A percentile compares a stretch with the other conserved stretches of the same genome.
These are phyloP conservation scores for Peromyscus californicus DNA, from an alignment of 2,113 vertebrate species.

Conservation along the genomic window DNA sequence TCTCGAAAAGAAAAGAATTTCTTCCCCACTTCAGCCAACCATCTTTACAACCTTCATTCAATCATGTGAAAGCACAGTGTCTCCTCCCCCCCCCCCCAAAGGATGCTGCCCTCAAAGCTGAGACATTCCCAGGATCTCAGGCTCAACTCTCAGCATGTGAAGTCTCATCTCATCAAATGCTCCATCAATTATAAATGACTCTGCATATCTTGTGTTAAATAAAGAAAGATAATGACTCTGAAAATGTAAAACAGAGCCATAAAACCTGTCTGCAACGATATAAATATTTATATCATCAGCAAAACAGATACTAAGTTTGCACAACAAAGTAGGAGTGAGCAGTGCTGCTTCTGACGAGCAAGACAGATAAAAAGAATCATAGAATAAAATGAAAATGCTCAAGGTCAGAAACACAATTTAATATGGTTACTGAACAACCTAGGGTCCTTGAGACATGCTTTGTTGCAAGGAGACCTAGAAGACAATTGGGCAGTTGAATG, in stretches of 20 bases:
- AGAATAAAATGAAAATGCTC: not conserved
- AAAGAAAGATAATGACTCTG: constrained; percentile 68
- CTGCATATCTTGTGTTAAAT: constrained; percentile 76
- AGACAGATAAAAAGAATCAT: constrained; percentile 33
- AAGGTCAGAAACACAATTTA: constrained; percentile 42
- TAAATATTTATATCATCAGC: constrained; percentile 48
- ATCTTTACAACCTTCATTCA: constrained; percentile 66
- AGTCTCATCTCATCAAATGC: constrained; percentile 69
- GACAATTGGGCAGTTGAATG: constrained; percentile 54
- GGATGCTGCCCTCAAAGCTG: constrained; percentile 63
- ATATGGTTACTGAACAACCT: not conserved
- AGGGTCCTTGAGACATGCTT: not conserved
- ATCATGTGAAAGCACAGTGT: not conserved
- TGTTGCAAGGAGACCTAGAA: not conserved
- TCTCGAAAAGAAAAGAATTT: not conserved
- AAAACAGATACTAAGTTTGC: constrained; percentile 5
- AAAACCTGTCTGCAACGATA: constrained; percentile 42
- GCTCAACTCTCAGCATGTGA: constrained; percentile 70
- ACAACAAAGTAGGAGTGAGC: constrained; percentile 46
- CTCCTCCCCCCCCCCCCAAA: constrained; percentile 44
- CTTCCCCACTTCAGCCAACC: not conserved
- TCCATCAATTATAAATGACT: constrained; percentile 77
- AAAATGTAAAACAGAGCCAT: constrained; percentile 67
- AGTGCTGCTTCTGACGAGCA: constrained; percentile 56
- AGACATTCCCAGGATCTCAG: constrained; percentile 52